Evolutionary conservation across 2,888 invertebrate species (phyloP), one percentile per base, ranked within the genome.

Genomic region (Pyrrhosoma nymphula): DNA sequence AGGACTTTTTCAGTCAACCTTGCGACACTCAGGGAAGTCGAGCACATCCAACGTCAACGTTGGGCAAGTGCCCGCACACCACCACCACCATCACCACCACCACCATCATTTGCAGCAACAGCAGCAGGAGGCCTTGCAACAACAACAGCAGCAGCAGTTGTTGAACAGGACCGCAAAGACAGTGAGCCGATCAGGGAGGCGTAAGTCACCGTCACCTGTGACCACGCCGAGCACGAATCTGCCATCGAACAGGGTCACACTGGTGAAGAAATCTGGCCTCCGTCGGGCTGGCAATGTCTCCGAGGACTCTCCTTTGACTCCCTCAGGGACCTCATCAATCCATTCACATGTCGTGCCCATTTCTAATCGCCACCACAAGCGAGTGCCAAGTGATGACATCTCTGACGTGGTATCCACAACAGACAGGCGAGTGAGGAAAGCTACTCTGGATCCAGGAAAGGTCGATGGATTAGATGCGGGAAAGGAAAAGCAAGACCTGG

Each of bases 401-500:
- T 93, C 93, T 26, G 75, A 69, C 26, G 93, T 69, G 89, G 93
- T 93, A 93, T 93, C 93, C 26, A 12, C 93, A 55, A 69, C 69
- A n/a, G 93, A 93, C 93, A 93, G 93, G 69, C 39, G 93, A 93
- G 75, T 26, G 16, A 93, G 93, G 47, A 93, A 93, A 75, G 69
- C 93, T 69, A 69, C 69, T 69, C 69, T 93, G 75, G 93, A 93
- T 75, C 93, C 93, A 63, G 93, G 69, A 69, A 93, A 93, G n/a
- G 63, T 93, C 18, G 93, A 93, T 90, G 89, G 89, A 18, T 60
- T 89, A 69, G 95, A 95, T 95, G 89, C 63, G 39, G 95, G 95
- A 88, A 88, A 55, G 56, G 95, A 95, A 39, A 95, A 95, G 69
- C 89, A 95, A 35, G 95, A 95, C 47, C 35, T 95, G 89, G 95